Evolutionary conservation across 2,113 vertebrate species (phyloP).

Genomic region (Forbesichthys agassizii): DNA sequence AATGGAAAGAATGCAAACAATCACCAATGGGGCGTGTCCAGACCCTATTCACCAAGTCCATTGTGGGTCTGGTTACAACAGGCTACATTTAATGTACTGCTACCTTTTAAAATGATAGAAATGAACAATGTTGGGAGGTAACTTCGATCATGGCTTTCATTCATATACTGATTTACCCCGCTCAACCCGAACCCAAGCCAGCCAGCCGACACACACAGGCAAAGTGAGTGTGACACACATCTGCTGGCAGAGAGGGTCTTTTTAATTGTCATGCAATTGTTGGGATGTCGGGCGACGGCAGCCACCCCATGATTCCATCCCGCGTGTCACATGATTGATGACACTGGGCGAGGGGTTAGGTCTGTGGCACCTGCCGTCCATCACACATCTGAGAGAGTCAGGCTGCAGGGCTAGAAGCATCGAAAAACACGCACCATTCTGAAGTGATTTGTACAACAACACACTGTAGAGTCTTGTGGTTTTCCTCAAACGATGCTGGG

Average conservation of each 20-base stretch:
- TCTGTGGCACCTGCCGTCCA: slow-evolving; percentile 66
- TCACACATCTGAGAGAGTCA: slow-evolving; percentile 13
- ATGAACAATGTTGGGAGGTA: background rate
- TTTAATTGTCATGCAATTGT: slow-evolving; percentile 70
- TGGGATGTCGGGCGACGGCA: slow-evolving; percentile 61
- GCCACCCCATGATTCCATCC: slow-evolving; percentile 76
- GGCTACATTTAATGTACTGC: background rate
- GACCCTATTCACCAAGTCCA: too few relatives aligned
- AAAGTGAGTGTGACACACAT: slow-evolving; percentile 37
- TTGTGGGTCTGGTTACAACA: too few relatives aligned
- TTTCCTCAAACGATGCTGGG: too few relatives aligned
- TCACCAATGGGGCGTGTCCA: too few relatives aligned
- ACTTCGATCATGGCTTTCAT: too few relatives aligned
- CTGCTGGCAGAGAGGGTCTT: slow-evolving; percentile 42
- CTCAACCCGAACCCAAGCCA: background rate
- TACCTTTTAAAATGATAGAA: background rate
- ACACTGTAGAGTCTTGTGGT: too few relatives aligned
- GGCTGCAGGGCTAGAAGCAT: background rate
- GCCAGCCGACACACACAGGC: slow-evolving; percentile 28
- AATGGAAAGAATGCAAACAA: too few relatives aligned
- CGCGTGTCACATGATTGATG: slow-evolving; percentile 84
- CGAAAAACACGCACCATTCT: too few relatives aligned
- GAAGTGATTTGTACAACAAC: too few relatives aligned
- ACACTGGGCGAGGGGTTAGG: slow-evolving; percentile 34
- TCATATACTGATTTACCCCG: too few relatives aligned